Conservation (phyloP, 2,888 invertebrate genomes). For the Epirrita christyi region DNA sequence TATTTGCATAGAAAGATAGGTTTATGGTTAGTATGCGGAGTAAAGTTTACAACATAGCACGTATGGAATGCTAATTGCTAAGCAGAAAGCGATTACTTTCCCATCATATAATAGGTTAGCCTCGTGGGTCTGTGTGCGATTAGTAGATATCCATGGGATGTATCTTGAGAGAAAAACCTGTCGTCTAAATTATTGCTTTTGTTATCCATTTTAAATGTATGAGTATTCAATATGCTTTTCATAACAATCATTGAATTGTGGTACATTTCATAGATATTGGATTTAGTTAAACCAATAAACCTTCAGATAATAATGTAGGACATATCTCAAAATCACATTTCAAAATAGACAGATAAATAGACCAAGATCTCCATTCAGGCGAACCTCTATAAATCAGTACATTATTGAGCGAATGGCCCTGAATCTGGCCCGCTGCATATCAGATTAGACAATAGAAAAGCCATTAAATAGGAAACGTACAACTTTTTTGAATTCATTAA, state of each 20-base stretch:
- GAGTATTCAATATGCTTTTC: neutral
- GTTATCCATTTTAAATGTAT: neutral
- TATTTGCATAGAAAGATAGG: too few species aligned
- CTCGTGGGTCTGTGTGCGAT: too few species aligned
- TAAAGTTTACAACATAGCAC: too few species aligned
- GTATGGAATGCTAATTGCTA: too few species aligned
- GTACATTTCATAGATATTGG: neutral
- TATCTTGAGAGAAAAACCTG: too few species aligned
- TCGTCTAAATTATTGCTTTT: too few species aligned
- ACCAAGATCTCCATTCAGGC: slow-evolving; percentile 3
- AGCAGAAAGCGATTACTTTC: too few species aligned
- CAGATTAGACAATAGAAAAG: slow-evolving; percentile 6
- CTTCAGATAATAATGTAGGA: neutral
- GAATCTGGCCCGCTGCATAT: slow-evolving; percentile 9
- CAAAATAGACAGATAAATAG: slow-evolving; percentile 14
- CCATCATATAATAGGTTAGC: too few species aligned
- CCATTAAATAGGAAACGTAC: too few species aligned
- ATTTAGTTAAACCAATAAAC: neutral
- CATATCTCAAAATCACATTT: slow-evolving; percentile 12
- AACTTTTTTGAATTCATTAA: too few species aligned
- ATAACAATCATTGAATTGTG: neutral
- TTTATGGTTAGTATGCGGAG: too few species aligned
- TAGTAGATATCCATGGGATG: too few species aligned
- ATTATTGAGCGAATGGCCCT: slow-evolving; percentile 6
- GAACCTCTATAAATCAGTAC: slow-evolving; percentile 19